Base-by-base conservation (phyloP, 2,113 vertebrate species). In the Takifugu bimaculatus region DNA sequence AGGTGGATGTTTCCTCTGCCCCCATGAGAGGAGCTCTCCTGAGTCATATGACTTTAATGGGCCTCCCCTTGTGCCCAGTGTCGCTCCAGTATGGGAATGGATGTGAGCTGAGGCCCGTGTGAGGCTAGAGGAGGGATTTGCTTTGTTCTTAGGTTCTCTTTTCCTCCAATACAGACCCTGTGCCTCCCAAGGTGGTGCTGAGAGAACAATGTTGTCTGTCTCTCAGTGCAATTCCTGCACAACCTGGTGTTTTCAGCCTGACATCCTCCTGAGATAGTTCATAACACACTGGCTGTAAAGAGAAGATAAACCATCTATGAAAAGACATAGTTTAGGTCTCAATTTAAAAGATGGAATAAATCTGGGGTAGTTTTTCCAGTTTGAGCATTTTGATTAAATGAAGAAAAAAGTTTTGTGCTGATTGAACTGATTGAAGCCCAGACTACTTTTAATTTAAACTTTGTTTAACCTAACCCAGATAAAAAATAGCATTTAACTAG, bases 31-130 rank as follows among this genome's bases (percentile, higher is more conserved):
- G 76, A 69, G 77, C 64, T 79, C 80, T 79, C 75, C 72, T 84
- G 77, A 82, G 85, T 86, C 84, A 86, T 86, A 84, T 87, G 82
- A 87, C 85, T 88, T 76, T 85, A 79, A 83, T 82, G 76, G 79
- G 78, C 65, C 81, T 68, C 75, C 77, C 75, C 72, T 60, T 54
- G 77, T 76, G 78, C 77, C 67, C 14, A 35, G 70, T 55, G 73
- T 73, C 65, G 70, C 72, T 73, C 78, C 70, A 78, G 61, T 75
- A 75, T 79, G 71, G 78, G 81, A 86, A 83, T 78, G 74, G 70
- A 56, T 1, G 7, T 11, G 66, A 60, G 60, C 62, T 60, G 82
- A 65, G 78, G 76, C 68, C 72, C 78, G 73, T 65, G 62, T 79
- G 64, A 70, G 65, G 75, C 67, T 63, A 82, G 59, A 57, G 73